Base-by-base conservation (phyloP, 2,797 vertebrate species). In the Dallia pectoralis region DNA sequence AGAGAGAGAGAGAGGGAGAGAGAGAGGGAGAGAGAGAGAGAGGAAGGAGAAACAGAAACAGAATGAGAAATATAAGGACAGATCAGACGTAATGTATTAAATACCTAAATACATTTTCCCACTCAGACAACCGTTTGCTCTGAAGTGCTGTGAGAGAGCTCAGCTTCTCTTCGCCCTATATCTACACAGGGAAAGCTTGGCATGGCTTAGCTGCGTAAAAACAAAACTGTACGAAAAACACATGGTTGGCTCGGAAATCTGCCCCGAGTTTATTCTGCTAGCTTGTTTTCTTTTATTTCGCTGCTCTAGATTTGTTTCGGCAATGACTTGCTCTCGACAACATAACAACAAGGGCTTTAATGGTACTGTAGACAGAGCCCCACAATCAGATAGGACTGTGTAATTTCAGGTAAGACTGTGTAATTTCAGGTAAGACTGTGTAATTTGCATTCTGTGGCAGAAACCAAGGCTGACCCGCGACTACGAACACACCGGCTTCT, bases 271-370 rank as follows among this genome's bases (percentile, higher is more conserved):
- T 76, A 33, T 9, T 72, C 78, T 77, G 67, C 18, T 11, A 30
- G 16, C 40, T 63, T 3, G 11, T 15, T 32, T 63, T 15, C 4
- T n/a, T 30, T 53, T 70, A 36, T 68, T 72, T 71, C 67, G 16
- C 29, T 32, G 29, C 49, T 44, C 8, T 51, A 16, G 25, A 77
- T 78, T 71, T 74, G n/a, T 67, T 48, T 67, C 7, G 25, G 65
- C 53, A n/a, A 22, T n/a, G 19, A 16, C 70, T 72, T 40, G 30
- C 18, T 78, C 53, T 14, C 22, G 80, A 86, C 85, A 81, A 77
- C 76, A 77, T 91, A 89, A 90, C 86, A 82, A 82, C 67, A 76
- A 68, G 66, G 30, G 36, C n/a, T 47, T 36, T 75, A 77, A 78
- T 36, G 71, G 53, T 75, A 44, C 67, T 12, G 77, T 74, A 82